Conservation (phyloP, 2,113 vertebrate species). For the Heptranchias perlo region DNA sequence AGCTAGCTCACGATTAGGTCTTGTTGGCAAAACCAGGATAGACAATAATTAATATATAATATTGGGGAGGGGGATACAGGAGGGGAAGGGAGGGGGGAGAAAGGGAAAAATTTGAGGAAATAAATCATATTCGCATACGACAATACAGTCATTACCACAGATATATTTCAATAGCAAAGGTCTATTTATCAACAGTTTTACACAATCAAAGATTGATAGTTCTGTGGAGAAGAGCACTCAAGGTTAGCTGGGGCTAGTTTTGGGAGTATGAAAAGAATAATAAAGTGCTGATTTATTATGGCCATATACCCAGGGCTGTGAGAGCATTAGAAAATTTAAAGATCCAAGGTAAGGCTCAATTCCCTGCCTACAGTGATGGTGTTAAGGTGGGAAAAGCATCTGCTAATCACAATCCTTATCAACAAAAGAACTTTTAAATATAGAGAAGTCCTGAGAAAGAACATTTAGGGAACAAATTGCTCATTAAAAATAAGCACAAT, state of each 20-base stretch:
- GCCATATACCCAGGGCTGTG: background rate
- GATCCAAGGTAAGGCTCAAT: background rate
- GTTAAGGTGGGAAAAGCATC: background rate
- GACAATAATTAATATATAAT: background rate
- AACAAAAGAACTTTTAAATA: background rate
- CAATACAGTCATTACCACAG: background rate
- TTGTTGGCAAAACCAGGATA: background rate
- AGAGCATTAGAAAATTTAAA: background rate
- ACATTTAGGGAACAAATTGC: background rate
- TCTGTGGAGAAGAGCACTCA: background rate
- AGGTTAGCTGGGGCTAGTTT: background rate
- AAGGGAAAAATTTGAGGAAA: background rate
- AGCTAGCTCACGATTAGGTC: background rate
- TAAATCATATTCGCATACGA: background rate
- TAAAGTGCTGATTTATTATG: background rate
- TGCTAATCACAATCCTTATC: background rate
- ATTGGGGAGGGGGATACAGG: background rate
- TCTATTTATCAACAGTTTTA: background rate
- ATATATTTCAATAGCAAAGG: background rate
- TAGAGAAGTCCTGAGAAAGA: background rate
- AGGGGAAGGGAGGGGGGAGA: too few species aligned
- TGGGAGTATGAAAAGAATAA: background rate
- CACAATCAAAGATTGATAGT: background rate
- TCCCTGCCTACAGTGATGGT: background rate
- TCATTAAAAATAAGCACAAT: background rate